Evolutionary conservation across 2,888 invertebrate species (phyloP), one percentile per base, ranked within the genome.

Genomic region (Helobdella robusta): DNA sequence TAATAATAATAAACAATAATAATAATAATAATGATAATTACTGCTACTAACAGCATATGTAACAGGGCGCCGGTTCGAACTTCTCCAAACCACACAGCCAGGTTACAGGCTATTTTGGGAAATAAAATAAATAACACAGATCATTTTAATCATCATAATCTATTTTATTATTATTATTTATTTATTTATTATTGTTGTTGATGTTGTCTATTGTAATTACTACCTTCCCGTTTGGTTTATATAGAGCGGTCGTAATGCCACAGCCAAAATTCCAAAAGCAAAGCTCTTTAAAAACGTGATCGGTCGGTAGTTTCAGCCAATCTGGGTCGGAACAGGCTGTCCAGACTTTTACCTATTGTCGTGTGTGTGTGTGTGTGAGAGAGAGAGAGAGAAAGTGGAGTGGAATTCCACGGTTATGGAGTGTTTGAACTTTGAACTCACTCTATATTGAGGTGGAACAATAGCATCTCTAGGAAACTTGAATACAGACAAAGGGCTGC

Each of bases 401-500:
- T 40, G 8, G 44, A 40, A 40, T 8, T n/a, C 15, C 15, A 11
- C 15, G 15, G 8, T 11, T 40, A 40, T 8, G 11, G 44, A 11
- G 11, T 40, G 44, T 8, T n/a, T n/a, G n/a, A n/a, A n/a, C n/a
- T n/a, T n/a, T n/a, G n/a, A 50, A 20, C 54, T 5, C 6, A 54
- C 34, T 32, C 62, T 62, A 30, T 46, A 62, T 23, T 62, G 62
- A 18, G 62, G 48, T n/a, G 62, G 62, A 32, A 62, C 46, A 11
- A 3, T 48, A 18, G 62, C 48, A 25, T 50, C 34, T 30, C 50
- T 46, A n/a, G 62, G 48, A 32, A 62, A 62, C 50, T 50, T 62
- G 62, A 46, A 62, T 3, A 62, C 62, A 1, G 62, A 23, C 48
- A 62, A n/a, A 20, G 62, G 62, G 50, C 62, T 50, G 15, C 62